These are phyloP conservation scores for Leucophenga montana DNA, from an alignment of 2,888 invertebrate genomes.

Conservation along the genomic window DNA sequence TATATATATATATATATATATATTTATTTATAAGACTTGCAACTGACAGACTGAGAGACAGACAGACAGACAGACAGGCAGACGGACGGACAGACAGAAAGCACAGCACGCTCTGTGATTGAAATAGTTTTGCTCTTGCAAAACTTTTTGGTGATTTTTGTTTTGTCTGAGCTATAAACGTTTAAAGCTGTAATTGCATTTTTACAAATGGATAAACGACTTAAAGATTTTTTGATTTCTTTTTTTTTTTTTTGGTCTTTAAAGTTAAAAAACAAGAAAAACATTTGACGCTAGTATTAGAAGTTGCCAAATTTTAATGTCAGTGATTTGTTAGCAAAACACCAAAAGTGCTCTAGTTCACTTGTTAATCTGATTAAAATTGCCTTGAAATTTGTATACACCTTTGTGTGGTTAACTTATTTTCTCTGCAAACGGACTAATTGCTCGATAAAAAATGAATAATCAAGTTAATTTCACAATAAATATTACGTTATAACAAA, in stretches of 20 bases:
- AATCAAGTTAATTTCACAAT: too few relatives aligned
- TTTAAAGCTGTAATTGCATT: constrained; percentile 6
- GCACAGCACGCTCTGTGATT: too few relatives aligned
- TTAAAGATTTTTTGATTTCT: background rate
- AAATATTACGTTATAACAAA: too few relatives aligned
- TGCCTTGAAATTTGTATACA: too few relatives aligned
- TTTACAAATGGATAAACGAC: background rate
- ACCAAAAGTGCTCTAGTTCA: too few relatives aligned
- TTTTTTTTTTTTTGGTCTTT: too few relatives aligned
- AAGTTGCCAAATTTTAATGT: background rate
- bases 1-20: too few relatives aligned
- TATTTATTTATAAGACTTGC: too few relatives aligned
- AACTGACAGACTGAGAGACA: background rate
- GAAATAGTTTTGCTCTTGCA: too few relatives aligned
- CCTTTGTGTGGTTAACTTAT: too few relatives aligned
- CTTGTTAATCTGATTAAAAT: too few relatives aligned
- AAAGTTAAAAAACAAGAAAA: background rate
- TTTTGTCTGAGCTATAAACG: constrained; percentile 27
- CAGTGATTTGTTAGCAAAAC: background rate
- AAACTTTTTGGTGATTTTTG: constrained; percentile 1
- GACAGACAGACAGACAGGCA: background rate
- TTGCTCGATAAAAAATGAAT: background rate
- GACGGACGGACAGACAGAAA: background rate
- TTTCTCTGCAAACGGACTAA: too few relatives aligned
- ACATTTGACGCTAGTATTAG: background rate